Conservation (phyloP, 53 echinoderm and acorn worm genomes). For the Luidia sarsii region DNA sequence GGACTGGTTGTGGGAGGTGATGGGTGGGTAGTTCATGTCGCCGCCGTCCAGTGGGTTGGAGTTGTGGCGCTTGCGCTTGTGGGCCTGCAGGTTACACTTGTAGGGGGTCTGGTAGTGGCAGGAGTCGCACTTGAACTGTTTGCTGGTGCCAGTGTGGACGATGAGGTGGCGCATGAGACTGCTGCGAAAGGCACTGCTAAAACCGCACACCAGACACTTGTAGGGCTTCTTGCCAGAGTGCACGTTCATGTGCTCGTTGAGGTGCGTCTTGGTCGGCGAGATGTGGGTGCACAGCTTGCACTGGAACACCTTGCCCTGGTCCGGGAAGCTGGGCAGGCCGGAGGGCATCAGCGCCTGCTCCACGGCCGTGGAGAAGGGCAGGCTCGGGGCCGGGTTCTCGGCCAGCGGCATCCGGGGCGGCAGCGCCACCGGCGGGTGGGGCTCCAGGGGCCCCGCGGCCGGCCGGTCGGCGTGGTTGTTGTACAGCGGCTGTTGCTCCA, state of each 20-base stretch:
- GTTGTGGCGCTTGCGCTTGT: slow-evolving; percentile 87
- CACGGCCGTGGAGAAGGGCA: slow-evolving; percentile 38
- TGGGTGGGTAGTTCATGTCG: slow-evolving; percentile 66
- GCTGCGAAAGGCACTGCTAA: slow-evolving; percentile 99
- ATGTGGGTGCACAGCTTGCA: slow-evolving; percentile 97
- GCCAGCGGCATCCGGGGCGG: slow-evolving; percentile 64
- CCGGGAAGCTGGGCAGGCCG: slow-evolving; percentile 61
- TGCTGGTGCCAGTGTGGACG: slow-evolving; percentile 95
- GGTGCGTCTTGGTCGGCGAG: slow-evolving; percentile 91
- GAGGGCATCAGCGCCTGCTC: slow-evolving; percentile 55
- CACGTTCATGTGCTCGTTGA: slow-evolving; percentile 98
- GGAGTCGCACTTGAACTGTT: slow-evolving; percentile 97
- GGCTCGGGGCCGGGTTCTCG: slow-evolving; percentile 61
- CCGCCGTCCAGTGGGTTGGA: slow-evolving; percentile 53
- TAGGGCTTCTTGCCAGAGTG: slow-evolving; percentile 99
- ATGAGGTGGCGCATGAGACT: slow-evolving; percentile 99
- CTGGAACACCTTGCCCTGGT: slow-evolving; percentile 91
- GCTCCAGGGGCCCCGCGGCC: not conserved
- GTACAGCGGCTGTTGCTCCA: slow-evolving; percentile 60
- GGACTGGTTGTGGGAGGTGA: slow-evolving; percentile 66
- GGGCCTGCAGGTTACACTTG: slow-evolving; percentile 97
- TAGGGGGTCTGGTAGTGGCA: slow-evolving; percentile 99
- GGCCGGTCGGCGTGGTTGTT: slow-evolving; percentile 63
- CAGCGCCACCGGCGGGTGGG: slow-evolving; percentile 9
- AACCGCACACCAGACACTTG: slow-evolving; percentile 98